Evolutionary conservation across 35 echinoderm and acorn worm species (phyloP), one percentile per base, ranked within the genome.

Genomic region (Lytechinus variegatus): DNA sequence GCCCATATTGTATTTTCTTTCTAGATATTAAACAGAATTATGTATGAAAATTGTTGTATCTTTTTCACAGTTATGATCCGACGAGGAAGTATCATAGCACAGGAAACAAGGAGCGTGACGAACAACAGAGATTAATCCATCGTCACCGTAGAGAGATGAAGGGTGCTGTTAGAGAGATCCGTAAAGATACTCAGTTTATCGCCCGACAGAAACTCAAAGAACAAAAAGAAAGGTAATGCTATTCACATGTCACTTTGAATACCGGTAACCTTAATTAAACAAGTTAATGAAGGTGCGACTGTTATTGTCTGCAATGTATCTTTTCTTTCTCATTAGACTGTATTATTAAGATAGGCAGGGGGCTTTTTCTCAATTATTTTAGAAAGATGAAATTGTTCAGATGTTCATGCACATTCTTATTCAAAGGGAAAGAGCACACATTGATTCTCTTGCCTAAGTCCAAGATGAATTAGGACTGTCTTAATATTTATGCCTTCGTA

Each of bases 161-260:
- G 86, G 97, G 97, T 0, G 98, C 98, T 66, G 96, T 99, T 27
- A 92, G 98, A 60, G 98, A 99, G 58, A 97, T 99, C 27, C 89
- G 97, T 28, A 99, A 99, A 95, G 98, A 99, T 94, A 90, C 97
- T 5, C 97, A 98, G 96, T 99, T 99, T 66, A 53, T 99, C 9
- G 96, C 98, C 24, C 92, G 97, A 51, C 95, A 98, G 92, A 99
- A 99, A 95, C 94, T 99, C 3, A 96, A 98, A 55, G 98, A 97
- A 89, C 97, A 99, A 61, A 94, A 97, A 9, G 95, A 97, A 51
- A 97, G 96, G 98, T 99, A 53, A 91, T 94, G 1, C 16, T 27
- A 87, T 87, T 44, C n/a, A 44, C 33, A 1, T 44, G 2, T 0
- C 33, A 1, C 33, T 44, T 44, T 44, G 33, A 44, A 44, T 44